Evolutionary conservation across 2,113 vertebrate genomes (phyloP).

Genomic region (Clarias gariepinus): DNA sequence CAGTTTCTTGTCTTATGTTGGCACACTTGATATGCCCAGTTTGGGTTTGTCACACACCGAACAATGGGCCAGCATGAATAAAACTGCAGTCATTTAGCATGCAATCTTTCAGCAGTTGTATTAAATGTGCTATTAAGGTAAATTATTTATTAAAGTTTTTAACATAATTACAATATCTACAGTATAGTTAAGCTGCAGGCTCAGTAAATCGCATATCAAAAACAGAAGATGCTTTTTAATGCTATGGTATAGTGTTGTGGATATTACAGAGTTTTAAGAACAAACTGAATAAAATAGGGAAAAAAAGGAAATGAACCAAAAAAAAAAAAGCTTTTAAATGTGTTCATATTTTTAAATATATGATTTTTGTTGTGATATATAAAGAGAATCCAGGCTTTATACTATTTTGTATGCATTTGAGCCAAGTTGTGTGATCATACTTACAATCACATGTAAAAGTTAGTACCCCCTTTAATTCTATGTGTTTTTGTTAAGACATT

Average conservation of each 20-base stretch:
- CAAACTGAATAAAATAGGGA: background rate
- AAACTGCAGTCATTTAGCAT: background rate
- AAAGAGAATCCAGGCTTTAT: background rate
- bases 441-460: no score
- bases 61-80: constrained; percentile 1
- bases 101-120: background rate
- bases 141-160: constrained; percentile 23
- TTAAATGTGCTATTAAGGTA: background rate
- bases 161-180: background rate
- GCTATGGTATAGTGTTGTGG: constrained; percentile 2
- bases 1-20: background rate
- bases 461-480: no score
- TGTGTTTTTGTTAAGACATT: no score
- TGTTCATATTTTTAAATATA: background rate
- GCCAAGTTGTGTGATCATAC: background rate
- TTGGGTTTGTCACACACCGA: background rate
- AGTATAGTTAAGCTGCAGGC: background rate
- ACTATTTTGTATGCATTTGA: background rate
- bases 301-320: background rate
- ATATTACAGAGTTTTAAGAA: constrained; percentile 33
- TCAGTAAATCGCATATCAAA: background rate
- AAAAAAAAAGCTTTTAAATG: background rate
- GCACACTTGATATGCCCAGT: constrained; percentile 2
- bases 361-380: background rate
- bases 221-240: background rate